These are phyloP conservation scores for Synchiropus splendidus DNA, from an alignment of 2,113 vertebrate species.

Conservation along the genomic window DNA sequence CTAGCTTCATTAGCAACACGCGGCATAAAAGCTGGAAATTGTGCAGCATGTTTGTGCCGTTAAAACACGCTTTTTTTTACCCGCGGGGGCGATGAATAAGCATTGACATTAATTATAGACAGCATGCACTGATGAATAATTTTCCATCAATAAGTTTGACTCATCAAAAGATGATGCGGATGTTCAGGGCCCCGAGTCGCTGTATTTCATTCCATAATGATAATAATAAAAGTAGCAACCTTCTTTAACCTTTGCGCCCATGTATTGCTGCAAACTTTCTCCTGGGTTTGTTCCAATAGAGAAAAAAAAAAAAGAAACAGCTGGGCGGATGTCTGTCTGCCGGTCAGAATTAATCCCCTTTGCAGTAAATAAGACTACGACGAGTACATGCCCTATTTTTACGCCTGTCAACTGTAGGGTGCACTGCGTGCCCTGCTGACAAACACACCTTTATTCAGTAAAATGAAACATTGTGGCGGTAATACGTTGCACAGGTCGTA, in stretches of 20 bases:
- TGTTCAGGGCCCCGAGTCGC: background rate
- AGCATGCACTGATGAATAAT: conserved; percentile 43
- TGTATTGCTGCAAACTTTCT: conserved; percentile 5
- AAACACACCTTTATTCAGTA: background rate
- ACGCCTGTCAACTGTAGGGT: background rate
- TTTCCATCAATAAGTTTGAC: conserved; percentile 44
- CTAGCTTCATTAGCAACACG: conserved; percentile 75
- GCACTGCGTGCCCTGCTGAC: background rate
- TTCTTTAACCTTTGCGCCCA: conserved; percentile 1
- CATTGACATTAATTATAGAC: conserved; percentile 41
- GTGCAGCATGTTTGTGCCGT: conserved; percentile 53
- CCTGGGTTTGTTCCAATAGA: conserved; percentile 6
- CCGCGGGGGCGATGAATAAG: conserved; percentile 51
- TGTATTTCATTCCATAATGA: conserved; percentile 6
- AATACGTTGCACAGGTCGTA: too few relatives aligned
- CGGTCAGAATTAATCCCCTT: conserved; percentile 28
- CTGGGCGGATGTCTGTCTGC: conserved; percentile 27
- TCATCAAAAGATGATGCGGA: conserved; percentile 21
- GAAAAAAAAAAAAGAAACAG: conserved; percentile 26
- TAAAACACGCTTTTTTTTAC: conserved; percentile 44
- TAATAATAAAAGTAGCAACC: conserved; percentile 1
- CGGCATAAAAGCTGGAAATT: conserved; percentile 65
- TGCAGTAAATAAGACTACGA: conserved; percentile 8
- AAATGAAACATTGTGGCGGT: too few relatives aligned
- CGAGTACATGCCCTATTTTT: background rate